phyloP scores from a whole-genome alignment of 2,113 vertebrate genomes.

The Dasyornis broadbenti region DNA sequence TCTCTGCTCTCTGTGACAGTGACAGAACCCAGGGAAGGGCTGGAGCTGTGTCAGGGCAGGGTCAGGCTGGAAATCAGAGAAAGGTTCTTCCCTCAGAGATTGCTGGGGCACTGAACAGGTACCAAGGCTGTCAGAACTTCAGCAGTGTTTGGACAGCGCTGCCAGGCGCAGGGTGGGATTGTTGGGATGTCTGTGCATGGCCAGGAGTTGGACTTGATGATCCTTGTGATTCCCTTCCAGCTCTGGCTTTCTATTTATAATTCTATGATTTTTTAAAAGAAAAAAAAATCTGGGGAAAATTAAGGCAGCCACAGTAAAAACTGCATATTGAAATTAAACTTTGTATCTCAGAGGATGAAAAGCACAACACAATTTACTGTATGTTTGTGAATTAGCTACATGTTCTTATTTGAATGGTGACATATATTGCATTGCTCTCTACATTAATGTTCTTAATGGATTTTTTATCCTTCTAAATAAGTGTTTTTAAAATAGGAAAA shows the following conservation, averaged over 20 bases:
- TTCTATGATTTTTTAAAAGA: not conserved
- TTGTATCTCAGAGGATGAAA: not conserved
- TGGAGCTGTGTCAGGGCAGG: not conserved
- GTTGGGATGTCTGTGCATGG: not conserved
- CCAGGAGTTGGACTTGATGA: not conserved
- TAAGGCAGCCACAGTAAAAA: not conserved
- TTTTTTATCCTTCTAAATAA: not conserved
- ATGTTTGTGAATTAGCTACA: not conserved
- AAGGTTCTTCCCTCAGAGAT: not conserved
- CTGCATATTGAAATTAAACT: not conserved
- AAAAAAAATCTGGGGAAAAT: not conserved
- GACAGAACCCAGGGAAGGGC: not conserved
- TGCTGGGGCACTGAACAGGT: not conserved
- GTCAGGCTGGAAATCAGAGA: accelerated
- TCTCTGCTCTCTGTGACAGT: not conserved
- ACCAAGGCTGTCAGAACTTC: not conserved
- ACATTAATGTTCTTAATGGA: not conserved
- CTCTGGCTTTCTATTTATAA: not conserved
- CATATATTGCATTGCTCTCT: not conserved
- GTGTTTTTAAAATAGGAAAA: not conserved
- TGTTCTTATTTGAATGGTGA: not conserved
- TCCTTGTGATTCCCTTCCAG: not conserved
- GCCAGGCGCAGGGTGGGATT: not conserved
- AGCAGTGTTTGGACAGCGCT: accelerated
- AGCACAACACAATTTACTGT: not conserved